Evolutionary conservation across 2,888 invertebrate genomes (phyloP).

Genomic region (Dysmachus trigonus): DNA sequence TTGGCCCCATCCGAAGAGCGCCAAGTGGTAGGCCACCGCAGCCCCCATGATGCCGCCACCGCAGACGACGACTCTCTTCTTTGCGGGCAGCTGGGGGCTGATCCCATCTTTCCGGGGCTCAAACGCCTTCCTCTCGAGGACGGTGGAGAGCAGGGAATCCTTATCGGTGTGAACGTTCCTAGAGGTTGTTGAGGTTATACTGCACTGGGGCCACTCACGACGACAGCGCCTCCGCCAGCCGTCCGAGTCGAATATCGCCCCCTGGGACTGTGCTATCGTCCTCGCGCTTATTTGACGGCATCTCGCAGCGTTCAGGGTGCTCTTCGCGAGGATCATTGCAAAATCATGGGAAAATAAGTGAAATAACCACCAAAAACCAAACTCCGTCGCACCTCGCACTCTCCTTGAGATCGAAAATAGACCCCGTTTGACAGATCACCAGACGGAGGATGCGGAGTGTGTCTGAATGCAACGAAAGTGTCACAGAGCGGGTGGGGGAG

Average conservation of each 20-base stretch:
- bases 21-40: constrained; percentile 90
- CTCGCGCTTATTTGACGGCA: constrained; percentile 3
- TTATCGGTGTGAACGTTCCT: constrained; percentile 21
- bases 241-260: neutral
- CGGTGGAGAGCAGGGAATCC: constrained; percentile 45
- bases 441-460: neutral
- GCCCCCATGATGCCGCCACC: constrained; percentile 93
- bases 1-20: constrained; percentile 81
- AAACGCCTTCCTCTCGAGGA: constrained; percentile 59
- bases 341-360: constrained; percentile 7
- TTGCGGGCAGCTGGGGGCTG: constrained; percentile 49
- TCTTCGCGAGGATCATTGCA: constrained; percentile 10
- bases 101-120: constrained; percentile 56
- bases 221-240: neutral
- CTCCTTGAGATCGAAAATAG: neutral
- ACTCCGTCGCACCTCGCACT: neutral
- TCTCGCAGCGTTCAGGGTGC: constrained; percentile 9
- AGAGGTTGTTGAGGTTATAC: constrained; percentile 23
- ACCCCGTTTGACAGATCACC: neutral
- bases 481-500: neutral
- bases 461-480: neutral
- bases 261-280: neutral
- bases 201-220: neutral
- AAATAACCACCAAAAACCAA: neutral
- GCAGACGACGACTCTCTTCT: constrained; percentile 83